Percentiles rank a stretch among this genome's conserved stretches.
Conservation (phyloP, 1,140 invertebrate genomes). For the Drosophila yakuba region DNA sequence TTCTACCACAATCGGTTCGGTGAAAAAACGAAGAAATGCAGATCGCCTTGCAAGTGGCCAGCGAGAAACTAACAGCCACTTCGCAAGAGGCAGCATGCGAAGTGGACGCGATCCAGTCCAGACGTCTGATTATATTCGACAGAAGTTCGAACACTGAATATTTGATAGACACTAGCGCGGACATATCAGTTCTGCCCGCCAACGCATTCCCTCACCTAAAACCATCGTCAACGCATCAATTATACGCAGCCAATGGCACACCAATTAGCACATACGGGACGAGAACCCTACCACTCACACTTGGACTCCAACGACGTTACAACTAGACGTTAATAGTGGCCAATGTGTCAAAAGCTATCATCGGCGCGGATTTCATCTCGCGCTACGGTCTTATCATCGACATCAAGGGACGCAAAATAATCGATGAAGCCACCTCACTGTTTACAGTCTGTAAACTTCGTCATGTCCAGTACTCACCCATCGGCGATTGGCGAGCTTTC, state of each 20-base stretch:
- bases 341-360: not conserved
- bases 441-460: too few species aligned
- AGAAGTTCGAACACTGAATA: not conserved
- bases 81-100: not conserved
- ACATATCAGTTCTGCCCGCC: too few species aligned
- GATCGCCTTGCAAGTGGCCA: not conserved
- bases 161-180: too few species aligned
- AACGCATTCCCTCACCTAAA: too few species aligned
- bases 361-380: too few species aligned
- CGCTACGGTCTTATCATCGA: too few species aligned
- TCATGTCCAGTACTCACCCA: too few species aligned
- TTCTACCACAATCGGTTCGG: too few species aligned
- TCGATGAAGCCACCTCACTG: too few species aligned
- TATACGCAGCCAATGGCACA: not conserved
- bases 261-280: not conserved
- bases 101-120: not conserved
- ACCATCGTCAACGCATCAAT: not conserved
- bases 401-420: too few species aligned
- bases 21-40: too few species aligned
- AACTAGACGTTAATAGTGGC: not conserved
- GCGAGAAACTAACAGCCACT: not conserved
- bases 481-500: too few species aligned
- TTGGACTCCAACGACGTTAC: not conserved
- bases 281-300: not conserved
- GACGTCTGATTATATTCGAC: not conserved